Evolutionary conservation across 2,888 invertebrate genomes (phyloP), one percentile per base, ranked within the genome.

Genomic region (Frankliniella intonsa): DNA sequence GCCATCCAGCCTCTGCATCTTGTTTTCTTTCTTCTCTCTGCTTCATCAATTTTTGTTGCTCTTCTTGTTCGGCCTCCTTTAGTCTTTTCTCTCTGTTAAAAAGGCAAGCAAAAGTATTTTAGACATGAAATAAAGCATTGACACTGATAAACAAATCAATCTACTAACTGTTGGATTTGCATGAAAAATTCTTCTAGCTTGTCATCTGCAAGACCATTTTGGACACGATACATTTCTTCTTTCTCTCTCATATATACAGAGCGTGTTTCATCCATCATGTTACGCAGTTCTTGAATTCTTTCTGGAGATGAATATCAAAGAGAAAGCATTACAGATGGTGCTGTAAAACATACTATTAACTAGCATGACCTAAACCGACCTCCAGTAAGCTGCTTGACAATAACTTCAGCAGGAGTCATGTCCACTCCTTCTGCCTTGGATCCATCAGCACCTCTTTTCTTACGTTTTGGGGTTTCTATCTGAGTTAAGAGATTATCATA

Each of bases 381-480:
- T 85, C 93, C 92, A 0, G 93, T 94, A 50, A 97, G 89, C 82
- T 92, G 91, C 81, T 93, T 91, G 1, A 96, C 90, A 83, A 97
- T 94, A 83, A 92, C 92, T 87, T 96, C 95, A 3, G 93, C 93
- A 0, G 95, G 94, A 0, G 95, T 94, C 9, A 76, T 12, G 86
- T 93, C 93, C 22, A 89, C 87, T 82, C 90, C 90, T 51, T 89
- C 91, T 0, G 87, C 89, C 79, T 62, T 85, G 83, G 76, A 85
- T 62, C 88, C 91, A 82, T 91, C 91, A 0, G 91, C 91, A 85
- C 90, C 92, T 27, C 93, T 90, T 87, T 95, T 97, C 86, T 95
- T 96, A 0, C 95, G 90, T 89, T 94, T 97, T 0, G 96, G 95
- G 62, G 93, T 94, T 87, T 95, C 96, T 17, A 94, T 93, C 87